Evolutionary conservation across 2,888 invertebrate genomes (phyloP), one percentile per base, ranked within the genome.

Genomic region (Lithophane leautieri): DNA sequence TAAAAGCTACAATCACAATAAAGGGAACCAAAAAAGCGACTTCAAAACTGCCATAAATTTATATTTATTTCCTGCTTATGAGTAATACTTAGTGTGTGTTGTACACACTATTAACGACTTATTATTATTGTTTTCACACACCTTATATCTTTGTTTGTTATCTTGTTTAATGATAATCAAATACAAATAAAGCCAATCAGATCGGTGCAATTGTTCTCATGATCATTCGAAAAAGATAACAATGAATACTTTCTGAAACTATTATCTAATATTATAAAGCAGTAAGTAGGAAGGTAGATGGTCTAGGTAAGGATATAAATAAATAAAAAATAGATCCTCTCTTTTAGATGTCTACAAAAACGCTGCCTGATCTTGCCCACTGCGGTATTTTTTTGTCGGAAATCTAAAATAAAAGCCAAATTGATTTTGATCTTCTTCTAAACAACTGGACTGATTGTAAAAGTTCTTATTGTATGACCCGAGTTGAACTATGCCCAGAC

Each of bases 401-500:
- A 62, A 50, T 14, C 8, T 28, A 76, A 47, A 52, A 34, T n/a
- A 52, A 67, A 14, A n/a, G 2, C 19, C 16, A 60, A 68, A 81
- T 54, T 52, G n/a, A 54, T 76, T 58, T 58, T 34, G n/a, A 76
- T 76, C 28, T 66, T 82, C n/a, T 66, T 34, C 40, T 56, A 40
- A 74, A 81, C 52, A 52, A 81, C 28, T 68, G 52, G 28, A 58
- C 54, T 34, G 52, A 60, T 58, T 34, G 44, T 44, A 42, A 61
- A 63, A 61, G 14, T 66, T 81, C 6, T 56, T 54, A 56, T 44
- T 28, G 40, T 67, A 25, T 70, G 78, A 77, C 78, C 70, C 68
- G 47, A 69, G 34, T 42, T 80, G 71, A 82, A 80, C 83, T 83
- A 47, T 42, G 83, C 7, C 67, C 78, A 67, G 78, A 67, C 71